Conservation (phyloP, 2,797 vertebrate genomes). For the Carcharodon carcharias region DNA sequence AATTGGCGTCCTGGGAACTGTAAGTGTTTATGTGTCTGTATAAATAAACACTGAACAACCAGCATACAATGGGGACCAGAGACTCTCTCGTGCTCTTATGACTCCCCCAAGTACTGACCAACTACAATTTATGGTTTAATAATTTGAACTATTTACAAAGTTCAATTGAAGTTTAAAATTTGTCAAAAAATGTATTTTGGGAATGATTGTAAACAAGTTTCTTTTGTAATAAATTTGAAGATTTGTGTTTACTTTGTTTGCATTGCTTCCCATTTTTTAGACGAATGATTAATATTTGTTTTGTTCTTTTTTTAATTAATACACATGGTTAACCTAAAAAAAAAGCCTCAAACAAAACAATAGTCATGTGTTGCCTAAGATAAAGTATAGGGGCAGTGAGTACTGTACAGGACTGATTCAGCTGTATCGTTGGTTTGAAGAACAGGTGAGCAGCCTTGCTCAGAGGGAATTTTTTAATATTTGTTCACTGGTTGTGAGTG, state of each 20-base stretch:
- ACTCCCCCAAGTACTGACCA: slow-evolving; percentile 16
- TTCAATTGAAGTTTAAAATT: slow-evolving; percentile 32
- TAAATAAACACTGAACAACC: slow-evolving; percentile 27
- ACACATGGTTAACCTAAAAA: neutral
- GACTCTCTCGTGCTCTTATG: slow-evolving; percentile 26
- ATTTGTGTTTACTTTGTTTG: slow-evolving; percentile 18
- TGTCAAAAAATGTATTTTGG: slow-evolving; percentile 11
- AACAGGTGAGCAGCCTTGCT: neutral
- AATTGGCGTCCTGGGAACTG: slow-evolving; percentile 29
- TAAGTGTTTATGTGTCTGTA: slow-evolving; percentile 33
- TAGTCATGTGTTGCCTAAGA: neutral
- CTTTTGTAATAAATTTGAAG: slow-evolving; percentile 20
- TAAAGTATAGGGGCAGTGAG: too few relatives aligned
- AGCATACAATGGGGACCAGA: slow-evolving; percentile 27
- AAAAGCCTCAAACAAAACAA: too few relatives aligned
- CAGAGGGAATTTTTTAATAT: neutral
- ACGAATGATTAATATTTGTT: neutral
- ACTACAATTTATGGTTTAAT: slow-evolving; percentile 30
- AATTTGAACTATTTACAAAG: slow-evolving; percentile 36
- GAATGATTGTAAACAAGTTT: slow-evolving; percentile 27
- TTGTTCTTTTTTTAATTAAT: neutral
- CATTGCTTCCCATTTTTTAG: neutral
- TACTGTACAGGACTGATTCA: neutral
- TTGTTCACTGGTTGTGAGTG: neutral
- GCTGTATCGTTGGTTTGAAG: neutral